Evolutionary conservation across 2,797 vertebrate species (phyloP).

Genomic region (Cyprinella venusta): DNA sequence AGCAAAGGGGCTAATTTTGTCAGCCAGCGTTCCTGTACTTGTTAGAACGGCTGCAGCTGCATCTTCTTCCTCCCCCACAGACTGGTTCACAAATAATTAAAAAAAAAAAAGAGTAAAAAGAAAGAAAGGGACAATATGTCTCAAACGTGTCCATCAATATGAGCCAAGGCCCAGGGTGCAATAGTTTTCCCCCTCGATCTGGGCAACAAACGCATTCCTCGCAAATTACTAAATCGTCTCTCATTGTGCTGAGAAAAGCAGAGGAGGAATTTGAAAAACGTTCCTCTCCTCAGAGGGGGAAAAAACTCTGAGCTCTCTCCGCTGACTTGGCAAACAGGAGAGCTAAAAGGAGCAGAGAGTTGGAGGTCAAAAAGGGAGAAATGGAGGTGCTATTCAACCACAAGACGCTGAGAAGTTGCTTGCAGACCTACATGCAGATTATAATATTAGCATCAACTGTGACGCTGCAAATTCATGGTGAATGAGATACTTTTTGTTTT

Average conservation of each 20-base stretch:
- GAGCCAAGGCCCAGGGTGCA: constrained; percentile 62
- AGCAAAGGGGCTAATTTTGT: constrained; percentile 50
- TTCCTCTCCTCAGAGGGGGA: constrained; percentile 49
- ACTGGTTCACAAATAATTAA: constrained; percentile 42
- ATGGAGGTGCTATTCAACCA: constrained; percentile 23
- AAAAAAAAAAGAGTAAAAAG: constrained; percentile 21
- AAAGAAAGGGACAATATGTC: constrained; percentile 40
- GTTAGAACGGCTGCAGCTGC: constrained; percentile 50
- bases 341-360: background rate
- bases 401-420: background rate
- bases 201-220: constrained; percentile 76
- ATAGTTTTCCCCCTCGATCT: constrained; percentile 50
- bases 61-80: constrained; percentile 42
- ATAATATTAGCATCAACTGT: background rate
- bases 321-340: constrained; percentile 50
- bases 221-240: constrained; percentile 76
- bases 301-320: constrained; percentile 43
- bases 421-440: background rate
- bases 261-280: constrained; percentile 58
- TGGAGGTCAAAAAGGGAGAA: constrained; percentile 23
- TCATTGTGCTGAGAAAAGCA: constrained; percentile 54
- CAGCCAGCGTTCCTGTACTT: constrained; percentile 17
- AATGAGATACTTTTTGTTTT: background rate
- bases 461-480: background rate
- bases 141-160: constrained; percentile 46